Evolutionary conservation across 2,888 invertebrate genomes (phyloP).

Genomic region (Thelaira solivaga): DNA sequence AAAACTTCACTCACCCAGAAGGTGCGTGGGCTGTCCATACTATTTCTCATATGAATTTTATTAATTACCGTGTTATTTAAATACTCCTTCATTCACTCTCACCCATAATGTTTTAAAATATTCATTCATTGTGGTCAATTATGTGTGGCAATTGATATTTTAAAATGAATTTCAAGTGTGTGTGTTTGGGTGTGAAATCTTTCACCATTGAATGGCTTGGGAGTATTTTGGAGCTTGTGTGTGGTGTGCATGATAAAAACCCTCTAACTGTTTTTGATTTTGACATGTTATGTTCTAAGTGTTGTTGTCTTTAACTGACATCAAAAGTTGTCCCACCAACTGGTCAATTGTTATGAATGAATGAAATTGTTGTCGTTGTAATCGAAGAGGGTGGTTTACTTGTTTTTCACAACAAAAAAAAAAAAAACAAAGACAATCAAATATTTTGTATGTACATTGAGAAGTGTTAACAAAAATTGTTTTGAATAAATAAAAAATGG

Average conservation of each 20-base stretch:
- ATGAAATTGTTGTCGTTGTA: constrained; percentile 6
- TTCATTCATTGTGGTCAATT: too few relatives aligned
- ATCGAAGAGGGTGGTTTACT: constrained; percentile 38
- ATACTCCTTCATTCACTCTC: too few relatives aligned
- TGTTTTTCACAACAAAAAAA: constrained; percentile 9
- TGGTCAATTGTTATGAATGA: constrained; percentile 50
- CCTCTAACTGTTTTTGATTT: constrained; percentile 56
- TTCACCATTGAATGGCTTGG: neutral
- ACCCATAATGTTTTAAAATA: too few relatives aligned
- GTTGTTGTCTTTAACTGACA: constrained; percentile 38
- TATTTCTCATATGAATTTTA: too few relatives aligned
- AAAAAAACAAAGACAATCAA: neutral
- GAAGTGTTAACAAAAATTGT: too few relatives aligned
- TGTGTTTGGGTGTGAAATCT: neutral
- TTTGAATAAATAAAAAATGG: too few relatives aligned
- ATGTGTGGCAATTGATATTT: too few relatives aligned
- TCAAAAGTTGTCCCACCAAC: constrained; percentile 24
- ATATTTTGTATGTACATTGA: neutral
- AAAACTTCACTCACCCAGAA: too few relatives aligned
- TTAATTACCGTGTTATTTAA: too few relatives aligned
- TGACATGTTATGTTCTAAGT: constrained; percentile 51
- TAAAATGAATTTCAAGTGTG: too few relatives aligned
- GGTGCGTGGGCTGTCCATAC: too few relatives aligned
- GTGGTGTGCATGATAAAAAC: constrained; percentile 31
- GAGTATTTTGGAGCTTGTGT: neutral